phyloP scores from a whole-genome alignment of 1,140 invertebrate species.

The Trachymyrmex septentrionalis region DNA sequence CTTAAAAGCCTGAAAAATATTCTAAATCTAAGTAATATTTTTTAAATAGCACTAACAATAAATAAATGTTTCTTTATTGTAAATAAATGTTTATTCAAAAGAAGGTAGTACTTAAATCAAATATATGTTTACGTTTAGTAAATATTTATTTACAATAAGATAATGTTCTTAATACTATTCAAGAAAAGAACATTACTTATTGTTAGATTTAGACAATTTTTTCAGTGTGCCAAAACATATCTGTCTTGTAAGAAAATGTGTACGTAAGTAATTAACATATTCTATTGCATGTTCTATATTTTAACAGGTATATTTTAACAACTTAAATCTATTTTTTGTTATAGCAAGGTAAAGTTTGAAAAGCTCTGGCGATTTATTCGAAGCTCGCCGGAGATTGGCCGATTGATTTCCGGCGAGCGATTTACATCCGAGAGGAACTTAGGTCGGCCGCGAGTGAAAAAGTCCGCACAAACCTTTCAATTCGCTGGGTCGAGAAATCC shows the following conservation, averaged over 20 bases:
- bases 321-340: slow-evolving; percentile 5
- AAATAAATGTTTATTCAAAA: too few species aligned
- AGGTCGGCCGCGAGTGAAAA: slow-evolving; percentile 54
- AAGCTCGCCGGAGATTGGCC: slow-evolving; percentile 7
- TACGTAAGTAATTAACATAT: neutral
- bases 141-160: too few species aligned
- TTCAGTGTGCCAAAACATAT: too few species aligned
- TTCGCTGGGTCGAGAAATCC: slow-evolving; percentile 55
- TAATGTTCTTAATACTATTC: too few species aligned
- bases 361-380: slow-evolving; percentile 37
- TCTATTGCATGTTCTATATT: slow-evolving; percentile 3
- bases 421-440: slow-evolving; percentile 70
- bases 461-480: slow-evolving; percentile 57
- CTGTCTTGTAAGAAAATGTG: neutral
- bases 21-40: too few species aligned
- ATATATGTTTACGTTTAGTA: too few species aligned
- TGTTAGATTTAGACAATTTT: too few species aligned
- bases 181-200: too few species aligned
- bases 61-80: too few species aligned
- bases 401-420: slow-evolving; percentile 45
- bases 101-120: too few species aligned
- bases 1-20: too few species aligned
- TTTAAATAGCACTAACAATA: too few species aligned
- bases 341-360: slow-evolving; percentile 15
- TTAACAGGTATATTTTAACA: neutral